These are phyloP conservation scores for Chelonus insularis DNA, from an alignment of 1,140 invertebrate species.

Conservation along the genomic window DNA sequence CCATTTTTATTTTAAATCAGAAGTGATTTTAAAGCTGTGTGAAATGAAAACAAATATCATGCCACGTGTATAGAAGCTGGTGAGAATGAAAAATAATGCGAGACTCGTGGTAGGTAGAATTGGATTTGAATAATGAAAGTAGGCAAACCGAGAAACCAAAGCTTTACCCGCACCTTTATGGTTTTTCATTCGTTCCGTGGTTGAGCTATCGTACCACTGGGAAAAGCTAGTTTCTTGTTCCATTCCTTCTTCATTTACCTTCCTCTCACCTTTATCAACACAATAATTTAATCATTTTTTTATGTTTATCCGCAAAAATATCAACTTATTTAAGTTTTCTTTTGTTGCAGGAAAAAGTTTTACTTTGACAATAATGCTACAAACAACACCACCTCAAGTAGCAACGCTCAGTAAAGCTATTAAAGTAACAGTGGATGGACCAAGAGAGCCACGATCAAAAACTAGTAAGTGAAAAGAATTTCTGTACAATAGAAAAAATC, in stretches of 20 bases:
- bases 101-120: conserved; percentile 43
- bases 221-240: conserved; percentile 17
- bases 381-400: conserved; percentile 89
- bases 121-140: conserved; percentile 54
- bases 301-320: conserved; percentile 9
- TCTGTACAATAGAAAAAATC: too few species aligned
- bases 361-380: conserved; percentile 92
- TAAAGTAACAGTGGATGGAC: conserved; percentile 98
- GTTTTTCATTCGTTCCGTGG: conserved; percentile 52
- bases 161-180: conserved; percentile 41
- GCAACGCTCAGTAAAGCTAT: conserved; percentile 94
- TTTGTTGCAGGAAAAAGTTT: conserved; percentile 89
- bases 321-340: conserved; percentile 7
- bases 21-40: neutral
- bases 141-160: conserved; percentile 46
- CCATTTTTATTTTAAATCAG: neutral
- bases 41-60: conserved; percentile 5
- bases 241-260: neutral
- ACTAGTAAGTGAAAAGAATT: conserved; percentile 67
- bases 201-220: conserved; percentile 44
- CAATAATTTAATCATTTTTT: conserved; percentile 14
- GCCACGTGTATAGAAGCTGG: neutral
- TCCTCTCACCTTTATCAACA: conserved; percentile 2
- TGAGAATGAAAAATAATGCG: conserved; percentile 21
- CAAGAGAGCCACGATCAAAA: conserved; percentile 93